phyloP scores from a whole-genome alignment of 30 jellyfish, hydroid and myxozoan genomes.

The Cassiopea xamachana region DNA sequence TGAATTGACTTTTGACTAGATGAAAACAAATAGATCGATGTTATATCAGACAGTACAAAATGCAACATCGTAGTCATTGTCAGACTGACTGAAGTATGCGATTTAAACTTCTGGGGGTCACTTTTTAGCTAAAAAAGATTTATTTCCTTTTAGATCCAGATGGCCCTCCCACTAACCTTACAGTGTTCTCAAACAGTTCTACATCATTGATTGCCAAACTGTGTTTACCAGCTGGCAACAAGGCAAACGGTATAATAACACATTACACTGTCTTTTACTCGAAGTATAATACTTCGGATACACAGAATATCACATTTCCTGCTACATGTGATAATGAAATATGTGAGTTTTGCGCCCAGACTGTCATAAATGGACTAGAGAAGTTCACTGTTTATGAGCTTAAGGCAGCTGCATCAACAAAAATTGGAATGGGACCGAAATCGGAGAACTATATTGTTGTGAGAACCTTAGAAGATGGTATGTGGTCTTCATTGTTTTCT shows the following conservation, averaged over 20 bases:
- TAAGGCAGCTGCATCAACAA: conserved; percentile 18
- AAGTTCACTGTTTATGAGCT: background rate
- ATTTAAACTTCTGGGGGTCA: too few species aligned
- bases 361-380: background rate
- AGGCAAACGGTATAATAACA: conserved; percentile 11
- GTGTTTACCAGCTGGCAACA: background rate
- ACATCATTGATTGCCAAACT: background rate
- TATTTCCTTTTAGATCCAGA: conserved; percentile 4
- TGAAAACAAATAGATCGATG: too few species aligned
- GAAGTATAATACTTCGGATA: background rate
- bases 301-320: background rate
- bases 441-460: background rate
- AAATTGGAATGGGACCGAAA: conserved; percentile 27
- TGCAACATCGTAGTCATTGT: too few species aligned
- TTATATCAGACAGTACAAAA: too few species aligned
- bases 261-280: conserved; percentile 22
- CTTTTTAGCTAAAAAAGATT: too few species aligned
- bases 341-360: background rate
- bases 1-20: too few species aligned
- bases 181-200: background rate
- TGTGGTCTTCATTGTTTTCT: background rate
- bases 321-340: background rate
- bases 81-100: too few species aligned
- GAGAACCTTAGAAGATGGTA: conserved; percentile 33
- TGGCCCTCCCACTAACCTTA: conserved; percentile 12